Evolutionary conservation across 2,888 invertebrate genomes (phyloP), one percentile per base, ranked within the genome.

Genomic region (Ecliptopera silaceata): DNA sequence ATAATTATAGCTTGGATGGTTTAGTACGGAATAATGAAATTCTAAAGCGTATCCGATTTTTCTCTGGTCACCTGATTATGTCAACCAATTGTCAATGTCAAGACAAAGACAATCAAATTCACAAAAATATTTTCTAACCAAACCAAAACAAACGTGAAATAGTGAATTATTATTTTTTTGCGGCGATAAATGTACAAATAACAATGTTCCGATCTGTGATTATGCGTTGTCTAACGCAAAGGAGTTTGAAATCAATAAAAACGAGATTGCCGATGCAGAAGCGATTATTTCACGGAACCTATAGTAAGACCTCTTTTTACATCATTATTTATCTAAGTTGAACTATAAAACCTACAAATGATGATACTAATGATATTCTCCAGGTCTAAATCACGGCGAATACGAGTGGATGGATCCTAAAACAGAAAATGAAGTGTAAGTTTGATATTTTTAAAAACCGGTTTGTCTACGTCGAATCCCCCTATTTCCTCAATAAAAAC

Each of bases 361-460:
- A 36, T 65, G n/a, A n/a, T n/a, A n/a, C n/a, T n/a, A n/a, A n/a
- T n/a, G n/a, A 2, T 52, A 26, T 66, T 52, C 60, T 90, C 88
- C 72, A 94, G 94, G 74, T 64, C 71, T 92, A 63, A 76, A 69
- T 50, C 96, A 96, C 75, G 96, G 96, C n/a, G 96, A 96, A 88
- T 98, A 95, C 82, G 98, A 98, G 90, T 96, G 95, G 95, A 93
- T 97, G 85, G 97, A 98, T 82, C 97, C 98, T 3, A 96, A 96
- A 84, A 95, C 96, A 0, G 95, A 96, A 72, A 96, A 96, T 70
- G 97, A 98, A 93, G 93, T 98, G 97, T 98, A 92, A 93, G 95
- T 20, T 32, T 1, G 1, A 10, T 13, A 15, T 4, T 22, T 32
- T 26, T 15, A 15, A 1, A 4, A 26, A 26, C 26, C 8, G 26